Percentiles rank a stretch among this genome's conserved stretches.
Conservation (phyloP, 2,888 invertebrate genomes). For the Mellilla xanthometata region DNA sequence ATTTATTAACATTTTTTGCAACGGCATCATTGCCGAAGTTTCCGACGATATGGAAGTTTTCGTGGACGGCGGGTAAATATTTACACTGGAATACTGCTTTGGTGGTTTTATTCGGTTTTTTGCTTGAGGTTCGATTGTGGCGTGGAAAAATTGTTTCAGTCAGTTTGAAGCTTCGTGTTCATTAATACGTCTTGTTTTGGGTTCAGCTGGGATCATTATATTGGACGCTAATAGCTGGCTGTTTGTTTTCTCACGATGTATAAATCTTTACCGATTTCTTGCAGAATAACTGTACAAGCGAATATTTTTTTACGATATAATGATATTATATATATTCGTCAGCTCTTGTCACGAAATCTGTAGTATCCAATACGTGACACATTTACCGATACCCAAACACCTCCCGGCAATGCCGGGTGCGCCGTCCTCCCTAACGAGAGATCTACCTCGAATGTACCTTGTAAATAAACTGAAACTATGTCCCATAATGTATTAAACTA, state of each 20-base stretch:
- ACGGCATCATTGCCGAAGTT: conserved; percentile 56
- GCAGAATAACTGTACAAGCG: too few relatives aligned
- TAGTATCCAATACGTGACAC: conserved; percentile 57
- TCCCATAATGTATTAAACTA: too few relatives aligned
- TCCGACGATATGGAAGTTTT: conserved; percentile 66
- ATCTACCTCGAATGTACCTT: conserved; percentile 16
- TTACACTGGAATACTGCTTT: conserved; percentile 63
- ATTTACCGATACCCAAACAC: conserved; percentile 46
- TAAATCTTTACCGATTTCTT: too few relatives aligned
- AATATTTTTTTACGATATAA: too few relatives aligned
- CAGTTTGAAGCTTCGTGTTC: conserved; percentile 47
- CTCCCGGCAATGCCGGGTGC: conserved; percentile 47
- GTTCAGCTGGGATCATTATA: conserved; percentile 34
- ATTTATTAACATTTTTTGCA: conserved; percentile 56
- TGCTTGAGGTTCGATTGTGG: conserved; percentile 60
- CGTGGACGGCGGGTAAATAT: conserved; percentile 69
- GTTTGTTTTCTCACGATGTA: conserved; percentile 16
- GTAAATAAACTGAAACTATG: conserved; percentile 16
- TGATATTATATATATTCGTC: too few relatives aligned
- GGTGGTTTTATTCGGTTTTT: conserved; percentile 56
- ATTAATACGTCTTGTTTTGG: conserved; percentile 44
- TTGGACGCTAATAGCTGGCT: conserved; percentile 31
- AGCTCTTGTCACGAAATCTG: conserved; percentile 43
- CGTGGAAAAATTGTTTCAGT: conserved; percentile 57
- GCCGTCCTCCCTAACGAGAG: conserved; percentile 33